These are phyloP conservation scores for Sesia bembeciformis DNA, from an alignment of 2,888 invertebrate species.

Conservation along the genomic window DNA sequence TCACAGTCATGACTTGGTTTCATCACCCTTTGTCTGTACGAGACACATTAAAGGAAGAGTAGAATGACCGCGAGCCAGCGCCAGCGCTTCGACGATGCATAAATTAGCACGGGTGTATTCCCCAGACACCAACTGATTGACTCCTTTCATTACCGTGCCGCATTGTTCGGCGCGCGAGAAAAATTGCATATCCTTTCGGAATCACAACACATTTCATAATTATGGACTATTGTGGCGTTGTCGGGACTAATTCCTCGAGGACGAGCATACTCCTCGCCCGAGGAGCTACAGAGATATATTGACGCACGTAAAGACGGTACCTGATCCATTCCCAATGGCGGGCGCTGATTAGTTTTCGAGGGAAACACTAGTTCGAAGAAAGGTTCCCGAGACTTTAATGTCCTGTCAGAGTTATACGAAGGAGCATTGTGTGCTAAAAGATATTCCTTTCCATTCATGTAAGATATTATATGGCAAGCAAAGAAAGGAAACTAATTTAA, in stretches of 20 bases:
- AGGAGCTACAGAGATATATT: constrained; percentile 45
- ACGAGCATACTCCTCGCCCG: constrained; percentile 45
- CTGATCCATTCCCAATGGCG: constrained; percentile 42
- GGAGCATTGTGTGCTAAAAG: neutral
- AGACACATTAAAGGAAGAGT: constrained; percentile 25
- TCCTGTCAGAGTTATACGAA: constrained; percentile 20
- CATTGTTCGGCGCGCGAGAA: constrained; percentile 65
- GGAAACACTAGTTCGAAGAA: constrained; percentile 58
- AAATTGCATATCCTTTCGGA: constrained; percentile 60
- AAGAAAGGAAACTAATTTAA: too few relatives aligned
- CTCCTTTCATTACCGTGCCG: constrained; percentile 68
- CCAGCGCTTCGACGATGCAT: constrained; percentile 35
- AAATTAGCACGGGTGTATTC: constrained; percentile 60
- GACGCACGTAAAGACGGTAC: constrained; percentile 38
- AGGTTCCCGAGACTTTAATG: constrained; percentile 39
- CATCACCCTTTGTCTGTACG: constrained; percentile 47
- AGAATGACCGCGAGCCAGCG: constrained; percentile 21
- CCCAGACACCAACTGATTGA: constrained; percentile 68
- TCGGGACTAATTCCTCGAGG: constrained; percentile 54
- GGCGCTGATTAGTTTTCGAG: constrained; percentile 64
- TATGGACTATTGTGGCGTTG: constrained; percentile 72
- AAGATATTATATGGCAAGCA: neutral
- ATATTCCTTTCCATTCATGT: neutral
- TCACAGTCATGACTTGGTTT: constrained; percentile 15
- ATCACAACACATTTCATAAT: constrained; percentile 74